Base-by-base conservation (phyloP, 2,888 invertebrate genomes). In the Stomorhina lunata region DNA sequence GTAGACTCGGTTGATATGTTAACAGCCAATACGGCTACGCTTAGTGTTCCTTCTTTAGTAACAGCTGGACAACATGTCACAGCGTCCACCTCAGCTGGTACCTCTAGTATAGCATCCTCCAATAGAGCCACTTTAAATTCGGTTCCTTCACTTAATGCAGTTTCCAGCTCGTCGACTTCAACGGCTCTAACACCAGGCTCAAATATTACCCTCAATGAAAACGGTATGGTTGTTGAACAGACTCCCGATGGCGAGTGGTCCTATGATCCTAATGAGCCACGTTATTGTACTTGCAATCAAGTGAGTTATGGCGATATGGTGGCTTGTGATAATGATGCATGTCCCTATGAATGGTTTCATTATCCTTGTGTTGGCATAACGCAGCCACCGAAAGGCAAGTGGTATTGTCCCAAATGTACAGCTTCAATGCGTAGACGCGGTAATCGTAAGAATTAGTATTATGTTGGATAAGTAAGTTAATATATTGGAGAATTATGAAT, bases 291-390 rank as follows among this genome's bases (percentile, higher is more conserved):
- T 86, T 99, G 99, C 92, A 98, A 98, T 92, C 98, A 99, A 92
- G 97, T 98, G 20, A 98, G 98, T 0, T 99, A 98, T 88, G 99
- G 99, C 0, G 98, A 98, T 90, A 99, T 99, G 99, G 98, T 99
- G 50, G 99, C 99, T 81, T 99, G 99, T 92, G 99, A 99, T 92
- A 99, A 99, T 91, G 96, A 96, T 91, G 96, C 97, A 89, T 99
- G 99, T 91, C 97, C 97, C 1, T 97, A 97, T 89, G 98, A 99
- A 91, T 99, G 99, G 99, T 99, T 99, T 92, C 99, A 99, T 92
- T 99, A 99, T 92, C 96, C 96, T 5, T 99, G 99, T 91, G 99
- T 99, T 65, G 97, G 97, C 61, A 96, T 99, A 86, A 96, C 96
- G 0, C 96, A 97, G 72, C 97, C 98, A 50, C 99, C 99, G 0